phyloP scores from a whole-genome alignment of 1,140 invertebrate species.

The Drosophila kikkawai region DNA sequence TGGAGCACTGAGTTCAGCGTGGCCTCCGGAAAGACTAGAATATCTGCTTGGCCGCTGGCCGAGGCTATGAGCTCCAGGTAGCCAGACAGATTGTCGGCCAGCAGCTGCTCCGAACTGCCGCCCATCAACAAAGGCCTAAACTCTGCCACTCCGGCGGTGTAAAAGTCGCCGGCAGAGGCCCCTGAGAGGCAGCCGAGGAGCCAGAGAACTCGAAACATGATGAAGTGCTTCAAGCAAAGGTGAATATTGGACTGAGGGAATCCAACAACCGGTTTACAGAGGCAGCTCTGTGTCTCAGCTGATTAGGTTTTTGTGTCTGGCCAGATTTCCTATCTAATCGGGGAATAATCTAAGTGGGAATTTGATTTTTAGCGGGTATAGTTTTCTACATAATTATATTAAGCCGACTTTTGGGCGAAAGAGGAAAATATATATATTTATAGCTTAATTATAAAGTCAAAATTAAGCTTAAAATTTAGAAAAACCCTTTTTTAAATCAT shows the following conservation, averaged over 20 bases:
- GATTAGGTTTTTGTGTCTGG: background rate
- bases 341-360: slow-evolving; percentile 2
- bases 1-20: slow-evolving; percentile 83
- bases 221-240: background rate
- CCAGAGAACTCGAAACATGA: background rate
- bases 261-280: background rate
- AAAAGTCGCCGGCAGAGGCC: slow-evolving; percentile 66
- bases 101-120: slow-evolving; percentile 48
- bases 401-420: slow-evolving; percentile 13
- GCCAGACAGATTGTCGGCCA: slow-evolving; percentile 60
- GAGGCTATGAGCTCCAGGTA: slow-evolving; percentile 63
- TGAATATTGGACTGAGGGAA: background rate
- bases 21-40: slow-evolving; percentile 93
- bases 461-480: background rate
- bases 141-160: slow-evolving; percentile 86
- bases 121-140: slow-evolving; percentile 62
- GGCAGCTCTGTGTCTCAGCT: background rate
- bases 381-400: too few relatives aligned
- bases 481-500: too few relatives aligned
- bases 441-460: background rate
- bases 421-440: background rate
- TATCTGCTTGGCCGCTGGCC: slow-evolving; percentile 87
- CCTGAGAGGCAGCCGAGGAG: background rate
- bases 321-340: slow-evolving; percentile 27
- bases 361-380: background rate